Evolutionary conservation across 2,113 vertebrate genomes (phyloP).

Genomic region (Rutilus rutilus): DNA sequence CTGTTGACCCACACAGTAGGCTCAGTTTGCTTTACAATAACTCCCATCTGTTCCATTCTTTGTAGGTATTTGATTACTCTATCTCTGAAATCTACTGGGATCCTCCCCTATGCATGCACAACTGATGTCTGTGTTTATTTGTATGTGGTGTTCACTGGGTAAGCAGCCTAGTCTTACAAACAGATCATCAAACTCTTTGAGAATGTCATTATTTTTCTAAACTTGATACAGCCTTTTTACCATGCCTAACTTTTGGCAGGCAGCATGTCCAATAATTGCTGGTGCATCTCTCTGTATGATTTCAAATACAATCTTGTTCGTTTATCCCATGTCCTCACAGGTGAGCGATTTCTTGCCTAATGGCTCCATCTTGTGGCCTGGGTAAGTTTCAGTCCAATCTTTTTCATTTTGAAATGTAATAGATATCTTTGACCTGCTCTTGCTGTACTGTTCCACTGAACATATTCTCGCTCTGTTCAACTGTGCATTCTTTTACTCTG

Average conservation of each 20-base stretch:
- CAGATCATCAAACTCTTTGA: background rate
- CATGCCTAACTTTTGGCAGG: background rate
- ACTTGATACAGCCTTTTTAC: background rate
- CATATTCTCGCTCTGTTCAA: background rate
- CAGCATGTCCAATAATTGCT: background rate
- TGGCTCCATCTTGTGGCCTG: too few species aligned
- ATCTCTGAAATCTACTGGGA: too few species aligned
- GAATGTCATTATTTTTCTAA: background rate
- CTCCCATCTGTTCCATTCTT: too few species aligned
- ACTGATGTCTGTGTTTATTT: too few species aligned
- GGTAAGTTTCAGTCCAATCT: background rate
- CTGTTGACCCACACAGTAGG: too few species aligned
- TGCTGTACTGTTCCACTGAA: background rate
- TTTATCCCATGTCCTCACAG: background rate
- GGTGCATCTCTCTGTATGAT: background rate
- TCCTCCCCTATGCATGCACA: too few species aligned
- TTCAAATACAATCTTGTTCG: background rate
- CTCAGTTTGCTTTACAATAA: background rate
- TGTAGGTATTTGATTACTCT: too few species aligned
- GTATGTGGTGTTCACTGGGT: too few species aligned
- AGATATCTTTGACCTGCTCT: background rate
- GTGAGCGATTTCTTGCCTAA: background rate
- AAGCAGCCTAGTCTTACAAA: background rate
- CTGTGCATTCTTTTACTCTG: too few species aligned
- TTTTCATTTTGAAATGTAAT: background rate